Evolutionary conservation across 37 sponge, comb jelly and placozoan species (phyloP), one percentile per base, ranked within the genome.

Genomic region (Aphrocallistes beatrix): DNA sequence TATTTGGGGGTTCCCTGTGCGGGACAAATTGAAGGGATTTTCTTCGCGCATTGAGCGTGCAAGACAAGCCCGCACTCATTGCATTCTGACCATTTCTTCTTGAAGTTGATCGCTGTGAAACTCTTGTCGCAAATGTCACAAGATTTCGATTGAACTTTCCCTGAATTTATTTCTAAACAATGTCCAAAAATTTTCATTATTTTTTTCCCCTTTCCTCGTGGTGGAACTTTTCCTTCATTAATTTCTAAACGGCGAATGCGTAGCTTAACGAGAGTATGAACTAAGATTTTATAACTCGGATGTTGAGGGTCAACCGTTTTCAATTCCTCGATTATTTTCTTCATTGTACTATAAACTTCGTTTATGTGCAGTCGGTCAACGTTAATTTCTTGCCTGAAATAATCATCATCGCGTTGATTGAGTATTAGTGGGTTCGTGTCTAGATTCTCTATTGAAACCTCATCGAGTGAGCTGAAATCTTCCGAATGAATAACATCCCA

Each of bases 1-100:
- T 91, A 89, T n/a, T 81, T 83, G 17, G 85, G 48, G 19, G 82
- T 13, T 8, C 32, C 21, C 21, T 60, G 75, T 32, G 21, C n/a
- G 8, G 75, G 75, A 60, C 75, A 82, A 8, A 40, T 82, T 23
- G 83, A 19, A 25, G 83, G 45, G 83, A 40, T 39, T 37, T n/a
- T 82, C 45, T 38, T 38, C 3, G 23, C 39, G 39, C 45, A 39
- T 25, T 21, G 34, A 30, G n/a, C 75, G 34, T 60, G 75, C 8
- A 60, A 28, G 17, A 28, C 3, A 25, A 60, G n/a, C 3, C n/a
- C n/a, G n/a, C 75, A 60, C 21, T 60, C 17, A 3, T 6, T 21
- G 34, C 75, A 60, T 21, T 32, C 28, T 25, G 28, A 19, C 75
- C 75, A 60, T 60, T 60, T 60, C 3, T 60, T 21, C 34, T 60